Base-by-base conservation (phyloP, 2,797 vertebrate species). In the Lepus oiostolus region DNA sequence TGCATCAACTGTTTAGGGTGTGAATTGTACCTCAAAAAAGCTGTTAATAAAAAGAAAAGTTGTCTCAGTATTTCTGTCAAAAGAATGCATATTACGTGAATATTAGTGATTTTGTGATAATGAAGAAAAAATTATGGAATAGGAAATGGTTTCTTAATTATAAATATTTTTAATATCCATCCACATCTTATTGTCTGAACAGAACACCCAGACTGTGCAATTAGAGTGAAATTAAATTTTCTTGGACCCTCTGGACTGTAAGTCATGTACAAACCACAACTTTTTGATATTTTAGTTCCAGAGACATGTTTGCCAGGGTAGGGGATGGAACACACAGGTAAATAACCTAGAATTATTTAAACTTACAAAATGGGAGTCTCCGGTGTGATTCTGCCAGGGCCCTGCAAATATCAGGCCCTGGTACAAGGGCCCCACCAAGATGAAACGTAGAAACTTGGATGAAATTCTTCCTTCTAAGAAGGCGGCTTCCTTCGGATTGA, bases 111-210 rank as follows among this genome's bases (percentile, higher is more conserved):
- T 83, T 93, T 74, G 21, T 60, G 74, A 74, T 30, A 85, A 81
- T 60, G 32, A 68, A 75, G 50, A 24, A 62, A 90, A 94, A 70
- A 75, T 50, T 75, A 63, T 21, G 24, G 47, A 47, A 70, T 4
- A 62, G 28, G 32, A 89, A 80, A 85, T 89, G 4, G 80, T 85
- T 92, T 70, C 38, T 77, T 89, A 75, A 79, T 62, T 90, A 85
- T 70, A 67, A 93, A 47, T 38, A 62, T 85, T 5, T 77, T 52
- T 62, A 47, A 68, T 80, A 65, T 1, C 67, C 5, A 88, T 71
- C 42, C 17, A 67, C 32, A 71, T 94, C 42, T 74, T 7, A 5
- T 14, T 94, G 67, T n/a, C 22, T n/a, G 50, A 32, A 62, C 21
- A 88, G 65, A 35, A 75, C 6, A 70, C 8, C 22, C 4, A 79